phyloP scores from a whole-genome alignment of 2,113 vertebrate species.

The Noctilio leporinus region DNA sequence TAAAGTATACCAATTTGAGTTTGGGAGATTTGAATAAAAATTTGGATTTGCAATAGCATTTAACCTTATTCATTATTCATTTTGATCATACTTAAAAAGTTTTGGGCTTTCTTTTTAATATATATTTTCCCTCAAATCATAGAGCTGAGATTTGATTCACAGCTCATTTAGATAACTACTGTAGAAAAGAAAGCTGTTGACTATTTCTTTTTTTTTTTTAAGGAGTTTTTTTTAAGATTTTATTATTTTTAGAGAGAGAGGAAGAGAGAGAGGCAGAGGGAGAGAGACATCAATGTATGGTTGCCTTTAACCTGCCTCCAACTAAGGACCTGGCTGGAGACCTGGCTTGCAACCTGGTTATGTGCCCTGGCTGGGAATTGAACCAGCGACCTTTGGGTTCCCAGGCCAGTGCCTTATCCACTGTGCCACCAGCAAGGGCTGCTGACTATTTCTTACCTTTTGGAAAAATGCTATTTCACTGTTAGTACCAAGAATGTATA shows the following conservation, averaged over 20 bases:
- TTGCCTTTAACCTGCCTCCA: no score
- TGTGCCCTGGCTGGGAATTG: no score
- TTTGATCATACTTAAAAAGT: slow-evolving; percentile 20
- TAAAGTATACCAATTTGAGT: neutral
- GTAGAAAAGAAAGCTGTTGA: neutral
- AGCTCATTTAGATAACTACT: neutral
- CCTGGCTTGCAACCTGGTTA: no score
- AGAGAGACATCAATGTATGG: no score
- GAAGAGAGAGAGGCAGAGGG: no score
- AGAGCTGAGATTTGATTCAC: neutral
- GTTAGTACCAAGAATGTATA: neutral
- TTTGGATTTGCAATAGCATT: neutral
- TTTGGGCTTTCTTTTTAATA: slow-evolving; percentile 7
- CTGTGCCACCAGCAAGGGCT: no score
- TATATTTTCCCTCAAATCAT: neutral
- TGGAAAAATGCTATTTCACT: neutral
- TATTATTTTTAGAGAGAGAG: no score
- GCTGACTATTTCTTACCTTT: neutral
- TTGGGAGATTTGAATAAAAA: neutral
- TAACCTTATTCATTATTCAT: slow-evolving; percentile 1
- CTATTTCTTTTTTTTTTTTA: neutral
- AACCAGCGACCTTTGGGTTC: no score
- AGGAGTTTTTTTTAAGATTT: no score
- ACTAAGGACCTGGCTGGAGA: no score
- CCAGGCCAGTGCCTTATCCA: no score